phyloP scores from a whole-genome alignment of 2,888 invertebrate species.

The Timema cristinae region DNA sequence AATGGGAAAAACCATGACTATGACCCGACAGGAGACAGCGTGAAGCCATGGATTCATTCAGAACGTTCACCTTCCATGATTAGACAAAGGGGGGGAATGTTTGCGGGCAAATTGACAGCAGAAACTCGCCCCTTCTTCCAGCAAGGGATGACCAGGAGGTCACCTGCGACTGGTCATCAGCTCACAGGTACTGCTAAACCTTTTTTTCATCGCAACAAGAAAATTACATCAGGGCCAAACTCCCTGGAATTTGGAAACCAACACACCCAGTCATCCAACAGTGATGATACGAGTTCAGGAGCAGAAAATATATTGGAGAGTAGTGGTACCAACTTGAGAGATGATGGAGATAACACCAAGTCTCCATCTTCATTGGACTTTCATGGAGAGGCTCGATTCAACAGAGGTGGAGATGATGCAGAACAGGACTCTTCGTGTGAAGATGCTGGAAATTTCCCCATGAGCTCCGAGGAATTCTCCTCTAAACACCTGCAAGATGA shows the following conservation, averaged over 20 bases:
- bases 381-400: background rate
- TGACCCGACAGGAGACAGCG: slow-evolving; percentile 19
- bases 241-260: background rate
- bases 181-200: slow-evolving; percentile 24
- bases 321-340: slow-evolving; percentile 2
- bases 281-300: slow-evolving; percentile 26
- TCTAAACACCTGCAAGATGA: background rate
- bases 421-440: slow-evolving; percentile 15
- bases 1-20: slow-evolving; percentile 15
- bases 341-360: slow-evolving; percentile 6
- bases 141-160: slow-evolving; percentile 11
- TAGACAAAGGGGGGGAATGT: background rate
- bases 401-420: background rate
- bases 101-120: slow-evolving; percentile 8
- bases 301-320: slow-evolving; percentile 16
- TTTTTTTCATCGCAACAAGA: slow-evolving; percentile 22
- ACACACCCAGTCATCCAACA: slow-evolving; percentile 6
- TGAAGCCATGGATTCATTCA: slow-evolving; percentile 20
- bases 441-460: slow-evolving; percentile 14
- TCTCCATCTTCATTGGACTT: background rate
- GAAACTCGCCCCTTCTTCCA: slow-evolving; percentile 25
- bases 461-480: slow-evolving; percentile 5
- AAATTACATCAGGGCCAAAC: background rate
- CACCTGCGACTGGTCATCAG: slow-evolving; percentile 4
- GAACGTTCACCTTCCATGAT: background rate